Conservation (phyloP, 2,113 vertebrate genomes). For the Phyllopteryx taeniolatus region DNA sequence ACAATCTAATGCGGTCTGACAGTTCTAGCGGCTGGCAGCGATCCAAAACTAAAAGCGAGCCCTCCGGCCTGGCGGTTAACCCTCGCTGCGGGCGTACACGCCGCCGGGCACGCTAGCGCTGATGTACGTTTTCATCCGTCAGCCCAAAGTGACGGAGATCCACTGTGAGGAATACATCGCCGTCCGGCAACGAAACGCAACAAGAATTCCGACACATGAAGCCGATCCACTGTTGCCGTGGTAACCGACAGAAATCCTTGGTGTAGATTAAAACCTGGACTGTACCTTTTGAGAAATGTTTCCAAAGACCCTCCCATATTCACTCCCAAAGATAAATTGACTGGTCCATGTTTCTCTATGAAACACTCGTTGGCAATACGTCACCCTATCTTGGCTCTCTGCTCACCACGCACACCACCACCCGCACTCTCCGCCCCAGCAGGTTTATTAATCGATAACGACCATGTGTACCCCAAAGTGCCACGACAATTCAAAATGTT, state of each 20-base stretch:
- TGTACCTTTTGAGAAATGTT: neutral
- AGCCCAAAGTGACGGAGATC: neutral
- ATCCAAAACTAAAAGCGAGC: neutral
- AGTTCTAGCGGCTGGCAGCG: slow-evolving; percentile 8
- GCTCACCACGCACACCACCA: neutral
- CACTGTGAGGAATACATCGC: neutral
- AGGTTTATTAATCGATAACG: too few species aligned
- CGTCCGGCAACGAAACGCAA: neutral
- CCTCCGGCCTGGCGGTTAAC: neutral
- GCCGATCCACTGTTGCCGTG: neutral
- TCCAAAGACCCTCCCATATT: neutral
- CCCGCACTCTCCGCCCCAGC: neutral
- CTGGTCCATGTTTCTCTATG: neutral
- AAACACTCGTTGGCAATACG: neutral
- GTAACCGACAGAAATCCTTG: neutral
- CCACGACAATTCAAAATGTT: too few species aligned
- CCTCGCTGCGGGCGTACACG: neutral
- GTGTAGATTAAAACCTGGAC: neutral
- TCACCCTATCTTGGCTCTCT: neutral
- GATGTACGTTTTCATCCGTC: neutral
- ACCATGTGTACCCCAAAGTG: too few species aligned
- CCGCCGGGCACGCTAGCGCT: neutral
- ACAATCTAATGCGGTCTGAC: slow-evolving; percentile 6
- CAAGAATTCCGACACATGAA: neutral
- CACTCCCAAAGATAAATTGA: neutral